Evolutionary conservation across 1,140 invertebrate species (phyloP).

Genomic region (Bombus consobrinus): DNA sequence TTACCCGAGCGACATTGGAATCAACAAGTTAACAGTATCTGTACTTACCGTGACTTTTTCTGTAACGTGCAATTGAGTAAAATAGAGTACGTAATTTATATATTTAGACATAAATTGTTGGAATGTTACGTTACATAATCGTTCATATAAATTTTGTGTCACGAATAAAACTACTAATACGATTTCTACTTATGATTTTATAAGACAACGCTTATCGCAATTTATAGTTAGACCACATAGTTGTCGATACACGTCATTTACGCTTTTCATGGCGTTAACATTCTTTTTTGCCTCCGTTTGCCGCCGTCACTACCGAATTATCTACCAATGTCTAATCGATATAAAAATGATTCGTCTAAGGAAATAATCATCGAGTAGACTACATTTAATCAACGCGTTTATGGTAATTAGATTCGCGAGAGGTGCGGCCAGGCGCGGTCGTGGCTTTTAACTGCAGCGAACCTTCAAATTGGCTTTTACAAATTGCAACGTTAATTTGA

Average conservation of each 20-base stretch:
- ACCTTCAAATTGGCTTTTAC: conserved; percentile 60
- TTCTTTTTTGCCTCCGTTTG: background rate
- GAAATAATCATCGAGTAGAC: conserved; percentile 30
- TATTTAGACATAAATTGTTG: too few relatives aligned
- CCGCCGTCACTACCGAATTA: background rate
- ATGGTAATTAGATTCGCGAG: conserved; percentile 67
- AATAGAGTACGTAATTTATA: too few relatives aligned
- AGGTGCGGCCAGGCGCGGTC: conserved; percentile 67
- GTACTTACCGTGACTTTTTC: too few relatives aligned
- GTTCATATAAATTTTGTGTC: too few relatives aligned
- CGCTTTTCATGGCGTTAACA: background rate
- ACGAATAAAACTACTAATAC: too few relatives aligned
- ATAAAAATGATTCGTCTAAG: background rate
- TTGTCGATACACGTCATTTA: too few relatives aligned
- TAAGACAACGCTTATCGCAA: background rate
- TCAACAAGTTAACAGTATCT: too few relatives aligned
- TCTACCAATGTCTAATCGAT: too few relatives aligned
- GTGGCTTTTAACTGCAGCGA: background rate
- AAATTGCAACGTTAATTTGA: conserved; percentile 70
- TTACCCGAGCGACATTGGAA: too few relatives aligned
- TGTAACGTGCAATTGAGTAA: too few relatives aligned
- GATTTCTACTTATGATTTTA: too few relatives aligned
- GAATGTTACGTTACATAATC: too few relatives aligned
- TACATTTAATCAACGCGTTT: conserved; percentile 52
- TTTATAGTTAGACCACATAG: background rate